A percentile compares a stretch with the other conserved stretches of the same genome.
phyloP scores from a whole-genome alignment of 2,888 invertebrate species.

The Tholera decimalis region DNA sequence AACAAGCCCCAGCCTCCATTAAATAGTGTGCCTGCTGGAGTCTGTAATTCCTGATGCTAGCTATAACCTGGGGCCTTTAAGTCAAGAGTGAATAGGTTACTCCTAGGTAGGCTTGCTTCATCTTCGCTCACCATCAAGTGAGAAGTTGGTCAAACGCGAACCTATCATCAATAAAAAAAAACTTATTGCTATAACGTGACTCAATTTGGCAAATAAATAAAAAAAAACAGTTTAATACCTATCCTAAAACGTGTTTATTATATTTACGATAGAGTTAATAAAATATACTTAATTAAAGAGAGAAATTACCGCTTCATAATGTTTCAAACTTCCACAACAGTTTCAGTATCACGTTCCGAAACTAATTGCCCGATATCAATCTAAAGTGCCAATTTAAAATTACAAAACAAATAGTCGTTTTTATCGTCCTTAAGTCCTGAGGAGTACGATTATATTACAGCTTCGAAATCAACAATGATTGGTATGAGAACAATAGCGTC shows the following conservation, averaged over 20 bases:
- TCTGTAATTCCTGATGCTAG: no score
- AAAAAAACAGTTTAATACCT: no score
- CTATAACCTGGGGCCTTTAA: no score
- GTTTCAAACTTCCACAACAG: not conserved
- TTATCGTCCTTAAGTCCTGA: slow-evolving; percentile 25
- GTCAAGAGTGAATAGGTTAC: no score
- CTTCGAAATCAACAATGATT: slow-evolving; percentile 56
- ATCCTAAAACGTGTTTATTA: no score
- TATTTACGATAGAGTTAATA: not conserved
- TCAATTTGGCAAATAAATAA: not conserved
- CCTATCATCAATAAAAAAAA: no score
- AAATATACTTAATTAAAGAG: not conserved
- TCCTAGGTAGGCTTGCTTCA: no score
- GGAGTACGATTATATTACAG: slow-evolving; percentile 44
- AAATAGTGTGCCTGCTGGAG: no score
- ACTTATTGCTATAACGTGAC: no score
- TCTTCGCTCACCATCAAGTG: no score
- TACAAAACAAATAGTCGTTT: slow-evolving; percentile 43
- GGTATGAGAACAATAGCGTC: slow-evolving; percentile 54
- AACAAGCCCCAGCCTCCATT: no score
- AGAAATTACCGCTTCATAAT: not conserved
- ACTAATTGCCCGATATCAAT: slow-evolving; percentile 50
- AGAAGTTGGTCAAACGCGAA: no score
- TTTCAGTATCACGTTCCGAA: slow-evolving; percentile 18
- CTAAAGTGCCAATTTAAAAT: slow-evolving; percentile 56